A percentile compares a stretch with the other conserved stretches of the same genome.
Conservation (phyloP, 2,888 invertebrate genomes). For the Rotaria socialis region DNA sequence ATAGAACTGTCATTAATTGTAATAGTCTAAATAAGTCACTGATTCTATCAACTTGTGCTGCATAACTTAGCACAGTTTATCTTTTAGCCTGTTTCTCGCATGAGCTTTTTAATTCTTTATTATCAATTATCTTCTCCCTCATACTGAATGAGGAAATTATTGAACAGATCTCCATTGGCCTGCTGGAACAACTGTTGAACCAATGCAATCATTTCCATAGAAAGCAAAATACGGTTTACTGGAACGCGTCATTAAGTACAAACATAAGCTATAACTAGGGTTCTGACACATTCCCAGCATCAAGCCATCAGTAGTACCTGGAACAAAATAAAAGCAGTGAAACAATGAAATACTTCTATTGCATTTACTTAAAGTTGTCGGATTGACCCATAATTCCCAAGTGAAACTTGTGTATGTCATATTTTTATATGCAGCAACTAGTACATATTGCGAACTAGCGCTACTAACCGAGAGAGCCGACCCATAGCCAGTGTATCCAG, state of each 20-base stretch:
- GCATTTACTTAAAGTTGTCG: background rate
- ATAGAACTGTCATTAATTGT: too few species aligned
- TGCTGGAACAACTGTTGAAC: background rate
- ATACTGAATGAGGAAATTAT: too few species aligned
- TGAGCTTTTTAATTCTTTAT: too few species aligned
- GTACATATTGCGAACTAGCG: background rate
- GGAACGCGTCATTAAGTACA: background rate
- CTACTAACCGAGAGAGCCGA: background rate
- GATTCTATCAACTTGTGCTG: too few species aligned
- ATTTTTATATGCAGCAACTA: background rate
- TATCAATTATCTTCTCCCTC: too few species aligned
- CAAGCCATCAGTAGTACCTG: background rate
- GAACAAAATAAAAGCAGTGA: too few species aligned
- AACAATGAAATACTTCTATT: too few species aligned
- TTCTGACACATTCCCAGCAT: background rate
- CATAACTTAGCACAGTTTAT: too few species aligned
- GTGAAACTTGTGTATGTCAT: background rate
- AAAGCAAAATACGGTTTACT: background rate
- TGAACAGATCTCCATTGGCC: too few species aligned
- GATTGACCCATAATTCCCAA: background rate
- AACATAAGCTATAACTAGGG: fast-evolving
- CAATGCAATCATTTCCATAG: background rate
- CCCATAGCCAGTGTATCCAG: background rate
- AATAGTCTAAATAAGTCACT: too few species aligned
- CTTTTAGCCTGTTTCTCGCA: too few species aligned